Conservation (phyloP, 1,140 invertebrate genomes). For the Lucilia cuprina region DNA sequence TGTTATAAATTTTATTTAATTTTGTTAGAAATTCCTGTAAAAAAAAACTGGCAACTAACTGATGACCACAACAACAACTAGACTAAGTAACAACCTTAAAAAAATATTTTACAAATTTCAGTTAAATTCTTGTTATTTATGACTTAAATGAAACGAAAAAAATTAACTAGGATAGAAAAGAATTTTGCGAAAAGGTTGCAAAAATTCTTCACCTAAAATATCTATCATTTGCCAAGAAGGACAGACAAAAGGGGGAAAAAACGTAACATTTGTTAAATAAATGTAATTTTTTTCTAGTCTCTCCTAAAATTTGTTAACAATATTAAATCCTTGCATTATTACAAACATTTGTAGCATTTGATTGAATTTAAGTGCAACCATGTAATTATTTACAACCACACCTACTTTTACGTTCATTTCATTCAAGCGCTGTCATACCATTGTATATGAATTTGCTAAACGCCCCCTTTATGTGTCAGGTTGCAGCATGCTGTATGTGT, state of each 20-base stretch:
- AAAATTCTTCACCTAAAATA: neutral
- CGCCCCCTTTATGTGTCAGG: neutral
- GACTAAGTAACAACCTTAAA: neutral
- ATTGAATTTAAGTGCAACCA: constrained; percentile 27
- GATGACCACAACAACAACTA: neutral
- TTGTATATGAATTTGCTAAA: neutral
- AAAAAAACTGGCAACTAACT: too few relatives aligned
- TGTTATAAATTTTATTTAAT: constrained; percentile 25
- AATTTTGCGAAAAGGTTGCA: neutral
- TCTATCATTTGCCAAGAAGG: neutral
- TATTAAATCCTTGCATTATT: neutral
- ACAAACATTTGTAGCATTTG: constrained; percentile 5
- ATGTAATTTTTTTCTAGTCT: neutral
- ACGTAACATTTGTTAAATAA: constrained; percentile 24
- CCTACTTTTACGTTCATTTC: neutral
- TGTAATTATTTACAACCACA: constrained; percentile 28
- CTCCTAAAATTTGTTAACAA: neutral
- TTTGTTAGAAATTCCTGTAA: neutral
- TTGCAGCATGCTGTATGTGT: neutral
- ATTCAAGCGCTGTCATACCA: too few relatives aligned
- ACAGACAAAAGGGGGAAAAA: neutral
- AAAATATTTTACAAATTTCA: neutral
- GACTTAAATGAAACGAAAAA: neutral
- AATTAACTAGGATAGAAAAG: neutral
- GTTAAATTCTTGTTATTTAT: constrained; percentile 30